Conservation (phyloP, 2,797 vertebrate genomes). For the Gallinago solitaria region DNA sequence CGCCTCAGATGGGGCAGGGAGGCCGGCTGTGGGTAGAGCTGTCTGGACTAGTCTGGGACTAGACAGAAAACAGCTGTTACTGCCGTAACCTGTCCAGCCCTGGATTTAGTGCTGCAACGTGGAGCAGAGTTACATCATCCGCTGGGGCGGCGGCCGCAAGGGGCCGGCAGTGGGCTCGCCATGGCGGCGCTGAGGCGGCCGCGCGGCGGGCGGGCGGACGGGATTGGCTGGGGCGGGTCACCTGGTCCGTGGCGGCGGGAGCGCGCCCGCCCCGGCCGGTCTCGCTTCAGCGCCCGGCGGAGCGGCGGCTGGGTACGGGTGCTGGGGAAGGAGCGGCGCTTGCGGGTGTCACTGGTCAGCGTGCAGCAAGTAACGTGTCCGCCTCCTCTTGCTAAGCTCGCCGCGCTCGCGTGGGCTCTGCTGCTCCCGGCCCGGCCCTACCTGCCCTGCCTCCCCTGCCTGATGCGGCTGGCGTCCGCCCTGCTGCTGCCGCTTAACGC, state of each 20-base stretch:
- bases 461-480: neutral
- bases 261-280: neutral
- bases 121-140: slow-evolving; percentile 60
- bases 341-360: neutral
- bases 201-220: neutral
- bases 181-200: neutral
- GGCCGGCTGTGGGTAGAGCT: neutral
- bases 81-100: neutral
- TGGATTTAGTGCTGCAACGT: slow-evolving; percentile 68
- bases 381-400: neutral
- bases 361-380: no score
- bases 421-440: neutral
- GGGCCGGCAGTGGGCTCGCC: neutral
- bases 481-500: accelerated
- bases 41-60: neutral
- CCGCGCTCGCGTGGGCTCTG: neutral
- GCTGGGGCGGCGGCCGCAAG: neutral
- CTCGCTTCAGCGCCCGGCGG: neutral
- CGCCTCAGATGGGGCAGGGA: neutral
- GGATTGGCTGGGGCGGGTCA: neutral
- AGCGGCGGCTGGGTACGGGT: neutral
- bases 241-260: neutral
- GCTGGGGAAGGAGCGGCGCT: neutral
- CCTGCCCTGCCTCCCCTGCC: neutral
- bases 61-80: slow-evolving; percentile 5